Evolutionary conservation across 2,797 vertebrate genomes (phyloP), one percentile per base, ranked within the genome.

Genomic region (Urosaurus nigricauda): DNA sequence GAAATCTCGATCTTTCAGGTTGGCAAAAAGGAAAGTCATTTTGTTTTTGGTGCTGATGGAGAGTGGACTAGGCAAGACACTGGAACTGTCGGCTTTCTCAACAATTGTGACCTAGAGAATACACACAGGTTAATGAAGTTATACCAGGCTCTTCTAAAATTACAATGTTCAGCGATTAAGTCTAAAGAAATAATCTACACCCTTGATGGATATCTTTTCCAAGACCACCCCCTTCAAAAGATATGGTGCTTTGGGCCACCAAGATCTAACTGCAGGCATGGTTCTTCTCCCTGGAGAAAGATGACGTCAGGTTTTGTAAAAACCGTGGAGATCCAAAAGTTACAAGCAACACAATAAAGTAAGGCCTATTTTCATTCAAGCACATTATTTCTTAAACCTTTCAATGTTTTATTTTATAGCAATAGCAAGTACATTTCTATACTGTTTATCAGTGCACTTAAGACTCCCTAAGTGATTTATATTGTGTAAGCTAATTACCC

Each of bases 41-140:
- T 99, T 99, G 95, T 98, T 99, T 95, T 98, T 99, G 89, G 98
- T 99, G 97, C 99, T 99, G 96, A 99, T 99, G 85, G 98, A 99
- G 84, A 99, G 97, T 1, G 99, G 99, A 91, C 98, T 99, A 9
- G 99, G 99, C 86, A 99, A 96, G 74, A 99, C 98, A 0, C 98
- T 98, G 96, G 98, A 99, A 94, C 98, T 99, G 96, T 99, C 99
- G 0, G 99, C 99, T 94, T 99, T 99, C 94, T 99, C 99, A 26
- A 99, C 99, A 37, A 99, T 97, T 29, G 98, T 98, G 92, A 99
- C 99, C 99, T 99, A 94, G 29, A 90, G 90, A 88, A 92, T 73
- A 89, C 88, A 92, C 63, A 93, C 29, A 92, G 85, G 12, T 68
- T 13, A 32, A 78, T 90, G 83, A 83, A 85, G 12, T 88, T 81